Evolutionary conservation across 92 coral and sea anemone species (phyloP).

Genomic region (Chrysogorgia sp.): DNA sequence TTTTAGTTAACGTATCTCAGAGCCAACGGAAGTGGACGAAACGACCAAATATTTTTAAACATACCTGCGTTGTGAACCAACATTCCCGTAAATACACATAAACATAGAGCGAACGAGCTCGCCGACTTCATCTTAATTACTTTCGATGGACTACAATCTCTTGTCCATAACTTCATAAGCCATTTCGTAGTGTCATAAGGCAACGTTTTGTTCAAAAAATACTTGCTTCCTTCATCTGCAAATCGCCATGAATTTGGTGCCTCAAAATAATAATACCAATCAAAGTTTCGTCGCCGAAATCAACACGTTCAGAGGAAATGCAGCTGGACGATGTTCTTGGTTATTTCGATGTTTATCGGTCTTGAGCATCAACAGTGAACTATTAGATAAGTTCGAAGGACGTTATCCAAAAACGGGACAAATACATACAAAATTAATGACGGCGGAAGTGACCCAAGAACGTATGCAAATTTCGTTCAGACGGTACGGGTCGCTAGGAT

Average conservation of each 20-base stretch:
- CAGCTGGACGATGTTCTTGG: background rate
- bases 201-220: background rate
- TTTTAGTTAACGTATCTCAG: background rate
- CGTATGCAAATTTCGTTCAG: background rate
- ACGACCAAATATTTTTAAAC: background rate
- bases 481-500: background rate
- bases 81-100: conserved; percentile 20
- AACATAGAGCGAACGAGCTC: conserved; percentile 8
- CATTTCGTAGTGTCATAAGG: background rate
- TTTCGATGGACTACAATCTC: conserved; percentile 3
- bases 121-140: conserved; percentile 17
- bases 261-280: background rate
- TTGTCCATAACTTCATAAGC: background rate
- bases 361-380: background rate
- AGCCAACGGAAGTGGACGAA: background rate
- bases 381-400: background rate
- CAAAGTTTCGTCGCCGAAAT: background rate
- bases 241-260: background rate
- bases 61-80: conserved; percentile 43
- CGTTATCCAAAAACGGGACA: conserved; percentile 1
- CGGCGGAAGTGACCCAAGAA: background rate
- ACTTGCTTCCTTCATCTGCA: background rate
- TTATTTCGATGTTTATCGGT: background rate
- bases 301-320: too few species aligned
- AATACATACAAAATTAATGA: too few species aligned